phyloP scores from a whole-genome alignment of 2,888 invertebrate genomes.

The Lepidonotus clava region DNA sequence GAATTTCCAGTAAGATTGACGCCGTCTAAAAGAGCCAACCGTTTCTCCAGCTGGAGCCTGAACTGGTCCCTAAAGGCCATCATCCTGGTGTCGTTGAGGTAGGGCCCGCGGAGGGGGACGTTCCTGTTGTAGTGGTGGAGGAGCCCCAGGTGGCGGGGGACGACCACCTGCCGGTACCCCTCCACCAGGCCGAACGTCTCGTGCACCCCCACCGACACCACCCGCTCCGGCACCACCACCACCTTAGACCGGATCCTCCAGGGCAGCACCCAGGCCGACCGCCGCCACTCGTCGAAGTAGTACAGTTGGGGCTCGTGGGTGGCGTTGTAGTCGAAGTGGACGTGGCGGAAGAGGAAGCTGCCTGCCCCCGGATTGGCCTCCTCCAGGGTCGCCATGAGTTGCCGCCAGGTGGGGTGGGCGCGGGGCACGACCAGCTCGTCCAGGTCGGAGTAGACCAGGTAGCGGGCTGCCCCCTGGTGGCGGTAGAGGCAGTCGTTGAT shows the following conservation, averaged over 20 bases:
- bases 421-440: constrained; percentile 76
- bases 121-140: constrained; percentile 1
- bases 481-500: constrained; percentile 76
- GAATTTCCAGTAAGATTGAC: no score
- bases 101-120: neutral
- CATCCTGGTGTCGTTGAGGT: neutral
- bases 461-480: constrained; percentile 70
- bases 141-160: neutral
- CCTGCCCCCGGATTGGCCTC: neutral
- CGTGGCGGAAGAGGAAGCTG: neutral
- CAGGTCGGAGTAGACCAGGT: constrained; percentile 73
- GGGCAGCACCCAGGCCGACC: neutral
- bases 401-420: constrained; percentile 64
- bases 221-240: neutral
- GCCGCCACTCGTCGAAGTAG: neutral
- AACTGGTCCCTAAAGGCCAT: neutral
- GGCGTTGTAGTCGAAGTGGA: neutral
- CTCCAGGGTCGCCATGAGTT: constrained; percentile 64
- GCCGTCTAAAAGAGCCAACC: no score
- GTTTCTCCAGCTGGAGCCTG: neutral
- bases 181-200: neutral
- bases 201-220: neutral
- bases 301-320: neutral
- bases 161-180: neutral
- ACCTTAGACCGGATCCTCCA: constrained; percentile 15